These are phyloP conservation scores for Lordiphosa fenestrarum DNA, from an alignment of 2,888 invertebrate species.

Conservation along the genomic window DNA sequence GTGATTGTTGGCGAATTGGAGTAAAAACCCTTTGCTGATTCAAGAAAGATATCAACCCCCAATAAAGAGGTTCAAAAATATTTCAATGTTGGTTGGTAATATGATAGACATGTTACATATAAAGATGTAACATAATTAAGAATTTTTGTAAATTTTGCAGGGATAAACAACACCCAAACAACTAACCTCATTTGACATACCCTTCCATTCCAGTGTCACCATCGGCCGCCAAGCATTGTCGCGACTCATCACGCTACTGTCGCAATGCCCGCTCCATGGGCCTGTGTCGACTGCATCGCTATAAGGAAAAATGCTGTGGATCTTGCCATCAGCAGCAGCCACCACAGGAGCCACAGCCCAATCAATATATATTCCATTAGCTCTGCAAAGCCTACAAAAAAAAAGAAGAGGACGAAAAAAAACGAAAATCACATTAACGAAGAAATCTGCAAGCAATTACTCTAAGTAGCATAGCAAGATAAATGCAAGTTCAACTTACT, in stretches of 20 bases:
- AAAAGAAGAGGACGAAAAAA: neutral
- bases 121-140: too few species aligned
- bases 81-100: too few species aligned
- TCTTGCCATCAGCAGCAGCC: conserved; percentile 83
- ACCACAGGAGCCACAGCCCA: conserved; percentile 20
- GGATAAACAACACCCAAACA: too few species aligned
- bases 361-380: conserved; percentile 47
- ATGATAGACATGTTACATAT: too few species aligned
- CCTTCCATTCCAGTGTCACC: conserved; percentile 24
- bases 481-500: conserved; percentile 35
- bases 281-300: conserved; percentile 91
- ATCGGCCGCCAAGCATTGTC: conserved; percentile 81
- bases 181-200: too few species aligned
- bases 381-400: conserved; percentile 16
- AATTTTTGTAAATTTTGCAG: too few species aligned
- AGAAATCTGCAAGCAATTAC: conserved; percentile 56
- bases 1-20: too few species aligned
- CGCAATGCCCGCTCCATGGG: conserved; percentile 93
- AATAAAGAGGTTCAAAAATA: too few species aligned
- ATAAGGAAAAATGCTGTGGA: conserved; percentile 92
- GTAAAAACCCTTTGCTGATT: too few species aligned
- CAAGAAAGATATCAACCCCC: too few species aligned
- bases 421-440: conserved; percentile 6
- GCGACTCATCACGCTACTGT: conserved; percentile 91
- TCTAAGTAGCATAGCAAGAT: conserved; percentile 41